These are phyloP conservation scores for Phaonia tiefii DNA, from an alignment of 2,888 invertebrate genomes.

Conservation along the genomic window DNA sequence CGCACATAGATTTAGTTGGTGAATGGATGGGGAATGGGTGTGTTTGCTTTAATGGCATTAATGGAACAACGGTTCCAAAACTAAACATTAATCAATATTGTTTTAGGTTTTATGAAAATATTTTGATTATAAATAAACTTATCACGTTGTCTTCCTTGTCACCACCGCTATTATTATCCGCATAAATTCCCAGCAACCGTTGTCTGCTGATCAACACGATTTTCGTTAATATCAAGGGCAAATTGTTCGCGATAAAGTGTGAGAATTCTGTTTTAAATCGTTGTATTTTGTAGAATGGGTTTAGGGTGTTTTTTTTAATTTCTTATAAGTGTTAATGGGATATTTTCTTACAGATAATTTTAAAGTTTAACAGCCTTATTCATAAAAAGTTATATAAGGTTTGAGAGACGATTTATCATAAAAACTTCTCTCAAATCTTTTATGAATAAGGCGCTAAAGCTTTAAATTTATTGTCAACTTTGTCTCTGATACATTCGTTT, in stretches of 20 bases:
- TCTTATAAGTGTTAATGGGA: too few species aligned
- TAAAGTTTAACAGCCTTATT: too few species aligned
- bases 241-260: constrained; percentile 27
- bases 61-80: constrained; percentile 33
- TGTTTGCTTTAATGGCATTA: constrained; percentile 17
- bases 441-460: too few species aligned
- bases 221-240: constrained; percentile 46
- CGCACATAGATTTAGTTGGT: neutral
- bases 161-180: neutral
- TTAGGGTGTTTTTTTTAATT: too few species aligned
- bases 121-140: constrained; percentile 51
- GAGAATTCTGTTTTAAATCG: constrained; percentile 8
- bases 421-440: too few species aligned
- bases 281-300: too few species aligned
- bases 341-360: too few species aligned
- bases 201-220: constrained; percentile 10
- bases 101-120: constrained; percentile 43
- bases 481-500: too few species aligned
- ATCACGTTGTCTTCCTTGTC: constrained; percentile 24
- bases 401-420: too few species aligned
- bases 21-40: constrained; percentile 7
- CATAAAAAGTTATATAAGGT: too few species aligned
- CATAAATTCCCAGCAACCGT: neutral
- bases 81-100: constrained; percentile 41
- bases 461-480: too few species aligned